Percentiles rank a stretch among this genome's conserved stretches.
phyloP scores from a whole-genome alignment of 2,888 invertebrate species.

The Ferrisia virgata region DNA sequence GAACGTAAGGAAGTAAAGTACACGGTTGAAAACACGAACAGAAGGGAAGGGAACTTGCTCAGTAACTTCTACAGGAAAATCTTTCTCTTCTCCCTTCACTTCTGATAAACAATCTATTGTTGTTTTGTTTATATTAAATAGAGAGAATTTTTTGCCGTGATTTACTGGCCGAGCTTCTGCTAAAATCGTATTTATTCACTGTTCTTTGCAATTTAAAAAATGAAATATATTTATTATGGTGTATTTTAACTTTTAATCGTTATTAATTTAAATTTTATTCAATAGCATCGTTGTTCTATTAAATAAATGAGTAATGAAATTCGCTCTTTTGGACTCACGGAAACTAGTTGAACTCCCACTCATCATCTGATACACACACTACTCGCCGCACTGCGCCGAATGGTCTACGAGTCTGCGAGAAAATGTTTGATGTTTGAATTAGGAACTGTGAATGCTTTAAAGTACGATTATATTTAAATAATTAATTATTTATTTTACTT shows the following conservation, averaged over 20 bases:
- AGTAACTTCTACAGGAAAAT: background rate
- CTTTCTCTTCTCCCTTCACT: background rate
- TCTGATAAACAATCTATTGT: constrained; percentile 10
- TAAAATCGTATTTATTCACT: background rate
- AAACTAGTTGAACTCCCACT: background rate
- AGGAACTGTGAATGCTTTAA: background rate
- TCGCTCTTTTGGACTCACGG: background rate
- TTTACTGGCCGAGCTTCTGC: background rate
- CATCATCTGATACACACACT: background rate
- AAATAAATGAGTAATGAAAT: background rate
- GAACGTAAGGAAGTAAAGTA: background rate
- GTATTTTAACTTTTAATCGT: background rate
- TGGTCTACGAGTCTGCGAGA: constrained; percentile 1
- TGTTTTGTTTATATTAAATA: background rate
- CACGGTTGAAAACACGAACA: background rate
- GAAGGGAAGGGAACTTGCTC: background rate
- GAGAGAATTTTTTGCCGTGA: background rate
- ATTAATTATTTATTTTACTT: background rate
- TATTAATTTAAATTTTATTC: background rate
- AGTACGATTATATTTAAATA: constrained; percentile 15
- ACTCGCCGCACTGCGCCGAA: constrained; percentile 4
- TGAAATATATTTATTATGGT: background rate
- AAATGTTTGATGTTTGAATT: constrained; percentile 30
- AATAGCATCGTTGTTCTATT: background rate
- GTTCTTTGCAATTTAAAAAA: background rate